phyloP scores from a whole-genome alignment of 2,113 vertebrate species.

The Hippocampus comes region DNA sequence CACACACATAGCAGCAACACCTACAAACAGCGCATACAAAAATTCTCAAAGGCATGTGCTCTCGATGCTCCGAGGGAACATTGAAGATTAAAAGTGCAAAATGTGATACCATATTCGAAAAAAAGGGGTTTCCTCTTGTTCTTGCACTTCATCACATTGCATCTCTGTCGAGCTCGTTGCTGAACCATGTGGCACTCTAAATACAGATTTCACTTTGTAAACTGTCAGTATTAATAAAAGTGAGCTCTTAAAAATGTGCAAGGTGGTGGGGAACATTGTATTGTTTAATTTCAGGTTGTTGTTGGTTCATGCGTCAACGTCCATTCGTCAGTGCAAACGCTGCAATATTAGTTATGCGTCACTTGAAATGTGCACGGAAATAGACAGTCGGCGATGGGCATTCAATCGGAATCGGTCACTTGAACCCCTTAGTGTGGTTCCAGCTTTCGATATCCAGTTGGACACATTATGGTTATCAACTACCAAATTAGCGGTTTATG shows the following conservation, averaged over 20 bases:
- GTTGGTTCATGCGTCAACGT: no score
- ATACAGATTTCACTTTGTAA: background rate
- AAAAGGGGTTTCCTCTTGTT: no score
- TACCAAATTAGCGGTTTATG: conserved; percentile 13
- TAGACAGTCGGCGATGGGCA: background rate
- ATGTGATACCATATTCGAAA: no score
- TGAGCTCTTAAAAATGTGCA: no score
- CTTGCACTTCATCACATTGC: no score
- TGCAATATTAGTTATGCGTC: background rate
- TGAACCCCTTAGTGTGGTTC: background rate
- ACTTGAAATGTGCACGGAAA: background rate
- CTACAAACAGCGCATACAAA: no score
- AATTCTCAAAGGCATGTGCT: no score
- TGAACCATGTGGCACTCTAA: background rate
- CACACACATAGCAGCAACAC: no score
- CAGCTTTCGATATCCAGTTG: background rate
- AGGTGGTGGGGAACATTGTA: no score
- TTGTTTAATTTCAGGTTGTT: no score
- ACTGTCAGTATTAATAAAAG: background rate
- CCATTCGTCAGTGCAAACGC: background rate
- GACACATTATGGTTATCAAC: background rate
- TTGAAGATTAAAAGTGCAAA: no score
- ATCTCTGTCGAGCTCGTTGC: background rate
- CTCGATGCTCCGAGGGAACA: no score
- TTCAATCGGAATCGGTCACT: background rate